Evolutionary conservation across 2,888 invertebrate genomes (phyloP).

Genomic region (Drosophila emarginata): DNA sequence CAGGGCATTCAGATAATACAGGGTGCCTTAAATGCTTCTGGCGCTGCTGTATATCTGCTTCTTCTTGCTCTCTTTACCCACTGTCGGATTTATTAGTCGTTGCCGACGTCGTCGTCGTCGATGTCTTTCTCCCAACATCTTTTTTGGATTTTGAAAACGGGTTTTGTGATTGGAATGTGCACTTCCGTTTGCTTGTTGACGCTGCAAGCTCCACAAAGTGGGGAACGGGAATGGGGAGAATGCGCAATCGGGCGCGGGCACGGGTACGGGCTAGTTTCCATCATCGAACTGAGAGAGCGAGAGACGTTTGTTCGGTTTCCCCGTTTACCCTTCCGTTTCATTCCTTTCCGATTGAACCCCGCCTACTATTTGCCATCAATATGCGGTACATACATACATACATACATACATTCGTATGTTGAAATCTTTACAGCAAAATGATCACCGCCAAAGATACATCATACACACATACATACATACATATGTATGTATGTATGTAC

Average conservation of each 20-base stretch:
- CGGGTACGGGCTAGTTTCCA: conserved; percentile 69
- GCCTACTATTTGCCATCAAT: conserved; percentile 40
- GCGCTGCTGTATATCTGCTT: conserved; percentile 29
- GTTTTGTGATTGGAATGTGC: conserved; percentile 76
- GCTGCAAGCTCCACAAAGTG: conserved; percentile 58
- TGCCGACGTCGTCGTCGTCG: conserved; percentile 51
- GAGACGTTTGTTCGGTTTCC: conserved; percentile 36
- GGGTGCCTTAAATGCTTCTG: conserved; percentile 43
- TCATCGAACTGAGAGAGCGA: conserved; percentile 15
- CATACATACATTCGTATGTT: conserved; percentile 67
- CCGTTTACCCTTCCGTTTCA: not conserved
- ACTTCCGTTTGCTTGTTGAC: conserved; percentile 69
- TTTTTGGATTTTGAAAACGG: conserved; percentile 55
- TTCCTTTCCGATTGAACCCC: conserved; percentile 2
- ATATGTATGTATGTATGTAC: conserved; percentile 7
- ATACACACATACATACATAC: conserved; percentile 21
- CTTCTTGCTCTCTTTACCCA: conserved; percentile 78
- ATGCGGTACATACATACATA: conserved; percentile 43
- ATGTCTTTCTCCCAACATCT: conserved; percentile 57
- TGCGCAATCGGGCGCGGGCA: conserved; percentile 58
- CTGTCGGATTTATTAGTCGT: conserved; percentile 77
- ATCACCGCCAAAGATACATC: conserved; percentile 57
- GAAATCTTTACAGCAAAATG: conserved; percentile 70
- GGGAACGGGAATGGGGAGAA: conserved; percentile 65
- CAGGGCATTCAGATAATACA: conserved; percentile 37